A percentile compares a stretch with the other conserved stretches of the same genome.
Conservation (phyloP, 2,797 vertebrate genomes). For the Delichon dasypus region DNA sequence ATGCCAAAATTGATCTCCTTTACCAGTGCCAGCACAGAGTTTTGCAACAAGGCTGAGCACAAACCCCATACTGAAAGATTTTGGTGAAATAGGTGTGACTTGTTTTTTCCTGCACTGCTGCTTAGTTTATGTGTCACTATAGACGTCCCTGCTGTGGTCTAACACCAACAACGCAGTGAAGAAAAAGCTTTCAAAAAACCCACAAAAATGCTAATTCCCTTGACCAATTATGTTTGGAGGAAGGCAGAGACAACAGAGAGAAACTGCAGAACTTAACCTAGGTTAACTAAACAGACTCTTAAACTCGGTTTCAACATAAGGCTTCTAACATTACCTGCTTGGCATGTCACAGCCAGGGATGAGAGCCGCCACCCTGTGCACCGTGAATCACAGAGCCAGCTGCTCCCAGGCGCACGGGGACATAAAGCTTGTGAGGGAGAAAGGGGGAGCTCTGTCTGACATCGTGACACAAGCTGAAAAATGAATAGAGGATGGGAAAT, state of each 20-base stretch:
- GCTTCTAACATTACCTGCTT: slow-evolving; percentile 52
- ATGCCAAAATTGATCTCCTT: not conserved
- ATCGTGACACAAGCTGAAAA: not conserved
- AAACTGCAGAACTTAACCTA: slow-evolving; percentile 47
- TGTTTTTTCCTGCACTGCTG: not conserved
- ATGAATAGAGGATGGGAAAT: not conserved
- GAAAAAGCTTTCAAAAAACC: slow-evolving; percentile 15
- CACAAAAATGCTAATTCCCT: not conserved
- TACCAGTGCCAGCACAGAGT: not conserved
- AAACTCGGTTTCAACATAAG: slow-evolving; percentile 1
- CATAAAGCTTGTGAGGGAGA: not conserved
- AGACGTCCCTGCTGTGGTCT: not conserved
- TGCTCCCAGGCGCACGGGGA: not conserved
- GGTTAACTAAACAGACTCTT: slow-evolving; percentile 50
- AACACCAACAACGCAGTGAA: not conserved
- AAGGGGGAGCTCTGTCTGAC: not conserved
- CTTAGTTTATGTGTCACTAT: not conserved
- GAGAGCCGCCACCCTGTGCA: not conserved
- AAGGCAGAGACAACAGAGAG: not conserved
- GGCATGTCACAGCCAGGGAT: not conserved
- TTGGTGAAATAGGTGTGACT: not conserved
- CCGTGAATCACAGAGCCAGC: slow-evolving; percentile 31
- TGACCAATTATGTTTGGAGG: not conserved
- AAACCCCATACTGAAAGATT: not conserved
- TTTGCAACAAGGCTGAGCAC: not conserved